A percentile compares a stretch with the other conserved stretches of the same genome.
Conservation (phyloP, 2,113 vertebrate genomes). For the Cromileptes altivelis region DNA sequence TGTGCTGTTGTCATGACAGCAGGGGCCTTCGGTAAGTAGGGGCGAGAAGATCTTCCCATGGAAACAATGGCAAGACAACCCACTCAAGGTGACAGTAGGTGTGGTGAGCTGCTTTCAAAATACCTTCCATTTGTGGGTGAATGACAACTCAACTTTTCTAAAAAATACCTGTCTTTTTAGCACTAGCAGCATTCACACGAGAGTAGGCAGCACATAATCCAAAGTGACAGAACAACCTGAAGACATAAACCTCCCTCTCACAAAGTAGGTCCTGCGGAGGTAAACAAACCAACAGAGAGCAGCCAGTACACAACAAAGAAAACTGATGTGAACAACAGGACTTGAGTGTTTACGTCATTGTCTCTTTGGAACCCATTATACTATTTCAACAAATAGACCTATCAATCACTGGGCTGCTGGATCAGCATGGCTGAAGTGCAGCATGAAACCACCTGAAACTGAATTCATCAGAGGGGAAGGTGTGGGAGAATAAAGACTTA, state of each 20-base stretch:
- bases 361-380: background rate
- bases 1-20: constrained; percentile 78
- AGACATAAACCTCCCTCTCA: background rate
- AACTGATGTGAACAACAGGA: background rate
- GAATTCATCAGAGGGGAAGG: background rate
- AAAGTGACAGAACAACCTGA: constrained; percentile 29
- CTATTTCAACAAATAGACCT: background rate
- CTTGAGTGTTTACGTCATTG: background rate
- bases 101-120: constrained; percentile 26
- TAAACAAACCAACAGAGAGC: constrained; percentile 4
- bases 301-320: background rate
- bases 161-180: background rate
- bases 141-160: background rate
- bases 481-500: background rate
- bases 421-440: background rate
- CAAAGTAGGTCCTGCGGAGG: background rate
- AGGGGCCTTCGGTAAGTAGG: constrained; percentile 10
- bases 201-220: constrained; percentile 23
- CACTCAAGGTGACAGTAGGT: constrained; percentile 52
- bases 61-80: constrained; percentile 10
- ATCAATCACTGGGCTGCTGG: background rate
- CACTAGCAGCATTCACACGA: background rate
- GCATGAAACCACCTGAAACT: background rate
- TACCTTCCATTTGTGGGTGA: background rate
- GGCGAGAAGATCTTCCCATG: constrained; percentile 34